A percentile compares a stretch with the other conserved stretches of the same genome.
phyloP scores from a whole-genome alignment of 2,888 invertebrate species.

The Cheiracanthium punctorium region DNA sequence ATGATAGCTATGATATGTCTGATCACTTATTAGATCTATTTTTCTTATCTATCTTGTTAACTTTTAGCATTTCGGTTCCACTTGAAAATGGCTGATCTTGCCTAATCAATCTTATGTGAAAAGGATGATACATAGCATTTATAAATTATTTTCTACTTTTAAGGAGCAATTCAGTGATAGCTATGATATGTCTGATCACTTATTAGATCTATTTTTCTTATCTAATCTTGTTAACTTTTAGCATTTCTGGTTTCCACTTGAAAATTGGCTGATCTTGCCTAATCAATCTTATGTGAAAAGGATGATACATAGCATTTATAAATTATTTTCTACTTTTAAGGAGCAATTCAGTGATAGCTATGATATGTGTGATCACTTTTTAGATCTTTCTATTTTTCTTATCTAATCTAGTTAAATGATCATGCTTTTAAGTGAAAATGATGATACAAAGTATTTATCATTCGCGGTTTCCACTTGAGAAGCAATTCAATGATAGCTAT shows the following conservation, averaged over 20 bases:
- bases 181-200: background rate
- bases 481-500: background rate
- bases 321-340: background rate
- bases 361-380: background rate
- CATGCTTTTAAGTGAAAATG: background rate
- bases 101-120: too few species aligned
- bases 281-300: too few species aligned
- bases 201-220: too few species aligned
- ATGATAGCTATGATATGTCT: background rate
- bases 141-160: too few species aligned
- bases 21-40: background rate
- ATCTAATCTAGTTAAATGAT: too few species aligned
- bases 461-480: constrained; percentile 28
- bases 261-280: too few species aligned
- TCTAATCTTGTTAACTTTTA: too few species aligned
- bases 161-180: background rate
- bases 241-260: background rate
- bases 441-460: background rate
- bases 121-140: too few species aligned
- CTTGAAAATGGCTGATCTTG: background rate
- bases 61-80: background rate
- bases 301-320: too few species aligned
- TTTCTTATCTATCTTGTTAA: too few species aligned
- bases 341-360: background rate
- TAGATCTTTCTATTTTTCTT: too few species aligned